Percentiles rank a stretch among this genome's conserved stretches.
Evolutionary conservation across 2,888 invertebrate species (phyloP).

Genomic region (Eristalis tenax): DNA sequence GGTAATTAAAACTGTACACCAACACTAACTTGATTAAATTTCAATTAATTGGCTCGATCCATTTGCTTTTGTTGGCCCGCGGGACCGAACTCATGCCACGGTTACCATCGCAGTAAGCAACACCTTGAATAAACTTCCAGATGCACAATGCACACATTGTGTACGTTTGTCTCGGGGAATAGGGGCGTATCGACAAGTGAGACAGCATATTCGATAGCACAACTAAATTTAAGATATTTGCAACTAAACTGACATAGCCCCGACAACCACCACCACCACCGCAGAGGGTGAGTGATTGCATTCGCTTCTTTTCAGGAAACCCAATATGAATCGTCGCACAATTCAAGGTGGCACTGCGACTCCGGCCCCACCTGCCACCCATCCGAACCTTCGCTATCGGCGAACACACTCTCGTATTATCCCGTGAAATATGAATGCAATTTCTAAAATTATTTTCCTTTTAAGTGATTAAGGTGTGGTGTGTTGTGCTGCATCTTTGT

Average conservation of each 20-base stretch:
- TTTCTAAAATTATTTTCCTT: constrained; percentile 81
- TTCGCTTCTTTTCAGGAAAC: constrained; percentile 38
- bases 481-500: constrained; percentile 43
- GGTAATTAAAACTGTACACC: constrained; percentile 58
- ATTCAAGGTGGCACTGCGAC: constrained; percentile 40
- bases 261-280: not conserved
- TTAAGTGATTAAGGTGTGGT: constrained; percentile 82
- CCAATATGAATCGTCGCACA: constrained; percentile 47
- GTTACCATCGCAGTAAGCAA: constrained; percentile 10
- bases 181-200: not conserved
- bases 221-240: constrained; percentile 34
- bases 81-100: not conserved
- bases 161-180: not conserved
- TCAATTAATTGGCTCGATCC: constrained; percentile 49
- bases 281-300: constrained; percentile 43
- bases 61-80: constrained; percentile 23
- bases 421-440: constrained; percentile 80
- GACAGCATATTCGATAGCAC: constrained; percentile 19
- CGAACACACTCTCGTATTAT: constrained; percentile 50
- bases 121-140: constrained; percentile 49
- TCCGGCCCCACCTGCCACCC: not conserved
- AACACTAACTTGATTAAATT: constrained; percentile 60
- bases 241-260: not conserved
- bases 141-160: not conserved
- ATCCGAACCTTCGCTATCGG: not conserved